Evolutionary conservation across 2,888 invertebrate species (phyloP).

Genomic region (Pelosia muscerda): DNA sequence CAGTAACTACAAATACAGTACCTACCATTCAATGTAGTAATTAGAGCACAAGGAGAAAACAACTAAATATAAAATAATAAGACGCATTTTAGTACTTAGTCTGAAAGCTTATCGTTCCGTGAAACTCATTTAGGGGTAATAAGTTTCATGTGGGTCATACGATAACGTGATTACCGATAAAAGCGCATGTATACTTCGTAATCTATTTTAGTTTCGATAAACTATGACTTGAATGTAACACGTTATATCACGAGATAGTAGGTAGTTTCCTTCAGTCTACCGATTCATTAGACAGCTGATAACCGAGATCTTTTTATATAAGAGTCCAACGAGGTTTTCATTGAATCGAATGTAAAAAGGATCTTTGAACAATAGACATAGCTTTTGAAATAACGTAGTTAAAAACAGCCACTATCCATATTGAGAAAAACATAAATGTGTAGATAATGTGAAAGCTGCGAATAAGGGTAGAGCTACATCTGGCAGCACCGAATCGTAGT

Average conservation of each 20-base stretch:
- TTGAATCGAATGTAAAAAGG: too few species aligned
- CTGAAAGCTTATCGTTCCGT: slow-evolving; percentile 46
- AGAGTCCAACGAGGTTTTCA: too few species aligned
- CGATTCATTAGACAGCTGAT: too few species aligned
- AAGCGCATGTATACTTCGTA: slow-evolving; percentile 33
- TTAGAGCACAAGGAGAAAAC: slow-evolving; percentile 30
- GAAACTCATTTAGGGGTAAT: slow-evolving; percentile 48
- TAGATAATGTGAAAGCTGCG: background rate
- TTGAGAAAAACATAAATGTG: background rate
- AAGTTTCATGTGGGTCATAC: slow-evolving; percentile 49
- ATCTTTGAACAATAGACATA: too few species aligned
- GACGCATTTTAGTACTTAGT: slow-evolving; percentile 37
- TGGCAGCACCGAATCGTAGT: background rate
- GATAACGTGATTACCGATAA: slow-evolving; percentile 55
- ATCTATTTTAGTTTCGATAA: slow-evolving; percentile 18
- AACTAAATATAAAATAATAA: slow-evolving; percentile 45
- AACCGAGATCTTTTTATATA: too few species aligned
- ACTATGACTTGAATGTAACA: slow-evolving; percentile 7
- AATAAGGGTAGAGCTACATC: background rate
- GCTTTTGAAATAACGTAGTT: too few species aligned
- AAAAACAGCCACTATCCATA: too few species aligned
- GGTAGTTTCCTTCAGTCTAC: background rate
- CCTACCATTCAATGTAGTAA: slow-evolving; percentile 5
- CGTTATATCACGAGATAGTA: background rate
- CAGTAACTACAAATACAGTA: background rate